Conservation (phyloP, 1,140 invertebrate species). For the Papilio dardanus region DNA sequence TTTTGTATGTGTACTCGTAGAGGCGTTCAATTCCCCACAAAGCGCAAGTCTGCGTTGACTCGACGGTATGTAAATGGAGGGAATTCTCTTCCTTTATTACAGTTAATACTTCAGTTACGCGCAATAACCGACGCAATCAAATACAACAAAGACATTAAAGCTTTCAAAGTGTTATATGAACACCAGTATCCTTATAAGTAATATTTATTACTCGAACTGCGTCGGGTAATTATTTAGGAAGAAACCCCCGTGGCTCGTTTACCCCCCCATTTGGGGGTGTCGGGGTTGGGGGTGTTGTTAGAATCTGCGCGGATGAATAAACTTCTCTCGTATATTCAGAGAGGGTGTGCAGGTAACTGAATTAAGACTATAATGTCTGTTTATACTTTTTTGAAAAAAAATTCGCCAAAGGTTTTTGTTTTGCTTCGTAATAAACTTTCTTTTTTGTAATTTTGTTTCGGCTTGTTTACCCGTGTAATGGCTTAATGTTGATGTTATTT, state of each 20-base stretch:
- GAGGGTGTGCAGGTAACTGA: conserved; percentile 42
- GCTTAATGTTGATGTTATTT: neutral
- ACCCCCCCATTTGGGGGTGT: conserved; percentile 34
- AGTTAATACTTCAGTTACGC: conserved; percentile 32
- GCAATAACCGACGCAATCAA: conserved; percentile 40
- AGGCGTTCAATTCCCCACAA: neutral
- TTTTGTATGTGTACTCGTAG: neutral
- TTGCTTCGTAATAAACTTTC: conserved; percentile 25
- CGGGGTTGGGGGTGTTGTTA: conserved; percentile 41
- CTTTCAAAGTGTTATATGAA: conserved; percentile 49
- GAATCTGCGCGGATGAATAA: conserved; percentile 49
- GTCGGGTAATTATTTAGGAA: conserved; percentile 65
- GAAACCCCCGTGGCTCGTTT: conserved; percentile 39
- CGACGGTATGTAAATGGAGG: conserved; percentile 6
- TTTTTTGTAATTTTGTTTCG: neutral
- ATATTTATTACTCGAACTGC: conserved; percentile 67
- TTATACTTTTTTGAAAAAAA: conserved; percentile 29
- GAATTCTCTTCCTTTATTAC: conserved; percentile 25
- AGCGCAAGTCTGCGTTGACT: neutral
- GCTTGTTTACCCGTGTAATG: conserved; percentile 1
- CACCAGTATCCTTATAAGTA: conserved; percentile 58
- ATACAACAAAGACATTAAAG: conserved; percentile 55
- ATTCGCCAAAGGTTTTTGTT: conserved; percentile 34
- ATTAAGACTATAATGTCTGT: conserved; percentile 31
- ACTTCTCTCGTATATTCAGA: conserved; percentile 46